Percentiles rank a stretch among this genome's conserved stretches.
Conservation (phyloP, 2,113 vertebrate species). For the Pelmatolapia mariae region DNA sequence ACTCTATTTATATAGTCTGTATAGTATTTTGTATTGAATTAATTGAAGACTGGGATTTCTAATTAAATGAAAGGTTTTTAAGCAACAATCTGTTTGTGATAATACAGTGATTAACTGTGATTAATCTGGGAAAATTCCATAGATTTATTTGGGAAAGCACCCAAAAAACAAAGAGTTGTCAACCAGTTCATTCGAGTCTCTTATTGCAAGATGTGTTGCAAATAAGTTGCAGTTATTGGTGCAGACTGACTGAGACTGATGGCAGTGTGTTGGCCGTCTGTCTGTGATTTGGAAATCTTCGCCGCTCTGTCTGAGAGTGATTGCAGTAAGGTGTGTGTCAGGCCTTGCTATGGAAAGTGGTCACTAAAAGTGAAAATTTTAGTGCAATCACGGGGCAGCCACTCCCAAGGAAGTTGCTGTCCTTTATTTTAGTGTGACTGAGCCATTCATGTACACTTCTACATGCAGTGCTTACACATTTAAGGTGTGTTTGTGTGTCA, state of each 20-base stretch:
- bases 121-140: rapidly evolving
- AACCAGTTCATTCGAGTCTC: neutral
- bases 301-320: rapidly evolving
- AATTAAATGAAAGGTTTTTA: too few relatives aligned
- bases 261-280: rapidly evolving
- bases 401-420: rapidly evolving
- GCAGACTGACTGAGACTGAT: neutral
- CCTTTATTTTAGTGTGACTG: neutral
- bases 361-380: neutral
- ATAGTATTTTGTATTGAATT: too few relatives aligned
- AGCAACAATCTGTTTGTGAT: neutral
- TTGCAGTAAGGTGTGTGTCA: neutral
- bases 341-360: neutral
- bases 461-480: neutral
- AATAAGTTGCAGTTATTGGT: neutral
- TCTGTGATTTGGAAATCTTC: neutral
- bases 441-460: neutral
- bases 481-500: constrained; percentile 31
- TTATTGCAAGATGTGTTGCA: neutral
- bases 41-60: too few relatives aligned
- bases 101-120: neutral
- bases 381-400: neutral
- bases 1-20: too few relatives aligned
- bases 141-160: rapidly evolving
- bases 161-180: neutral